Conservation (phyloP, 2,797 vertebrate species). For the Notolepis coatsorum region DNA sequence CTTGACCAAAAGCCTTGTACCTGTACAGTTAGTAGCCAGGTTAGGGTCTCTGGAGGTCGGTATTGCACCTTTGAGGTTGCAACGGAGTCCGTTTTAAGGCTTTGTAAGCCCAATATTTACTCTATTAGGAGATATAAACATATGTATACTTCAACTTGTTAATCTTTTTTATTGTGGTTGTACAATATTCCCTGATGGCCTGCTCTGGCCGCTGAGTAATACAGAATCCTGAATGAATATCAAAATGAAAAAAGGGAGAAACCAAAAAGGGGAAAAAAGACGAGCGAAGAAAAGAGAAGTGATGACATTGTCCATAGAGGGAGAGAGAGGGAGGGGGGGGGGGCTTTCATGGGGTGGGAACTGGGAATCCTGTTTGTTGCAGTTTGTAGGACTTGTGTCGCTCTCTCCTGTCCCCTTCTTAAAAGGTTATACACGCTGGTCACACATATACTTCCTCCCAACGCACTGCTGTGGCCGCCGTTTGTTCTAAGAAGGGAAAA, state of each 20-base stretch:
- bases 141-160: slow-evolving; percentile 80
- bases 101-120: slow-evolving; percentile 55
- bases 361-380: slow-evolving; percentile 73
- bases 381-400: slow-evolving; percentile 71
- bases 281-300: slow-evolving; percentile 60
- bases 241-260: slow-evolving; percentile 60
- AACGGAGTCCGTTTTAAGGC: slow-evolving; percentile 62
- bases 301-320: slow-evolving; percentile 85
- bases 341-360: slow-evolving; percentile 87
- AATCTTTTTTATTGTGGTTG: slow-evolving; percentile 85
- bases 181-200: slow-evolving; percentile 92
- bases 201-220: slow-evolving; percentile 90
- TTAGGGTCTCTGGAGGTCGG: slow-evolving; percentile 68
- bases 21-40: slow-evolving; percentile 51
- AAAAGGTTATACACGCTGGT: slow-evolving; percentile 84
- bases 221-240: slow-evolving; percentile 86
- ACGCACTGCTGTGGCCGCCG: slow-evolving; percentile 59
- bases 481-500: slow-evolving; percentile 68
- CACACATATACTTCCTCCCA: slow-evolving; percentile 80
- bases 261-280: slow-evolving; percentile 33
- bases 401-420: slow-evolving; percentile 77
- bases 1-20: slow-evolving; percentile 52
- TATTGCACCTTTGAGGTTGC: slow-evolving; percentile 77
- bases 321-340: slow-evolving; percentile 66
- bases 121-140: slow-evolving; percentile 81